Evolutionary conservation across 2,113 vertebrate genomes (phyloP).

Genomic region (Leptodactylus fuscus): DNA sequence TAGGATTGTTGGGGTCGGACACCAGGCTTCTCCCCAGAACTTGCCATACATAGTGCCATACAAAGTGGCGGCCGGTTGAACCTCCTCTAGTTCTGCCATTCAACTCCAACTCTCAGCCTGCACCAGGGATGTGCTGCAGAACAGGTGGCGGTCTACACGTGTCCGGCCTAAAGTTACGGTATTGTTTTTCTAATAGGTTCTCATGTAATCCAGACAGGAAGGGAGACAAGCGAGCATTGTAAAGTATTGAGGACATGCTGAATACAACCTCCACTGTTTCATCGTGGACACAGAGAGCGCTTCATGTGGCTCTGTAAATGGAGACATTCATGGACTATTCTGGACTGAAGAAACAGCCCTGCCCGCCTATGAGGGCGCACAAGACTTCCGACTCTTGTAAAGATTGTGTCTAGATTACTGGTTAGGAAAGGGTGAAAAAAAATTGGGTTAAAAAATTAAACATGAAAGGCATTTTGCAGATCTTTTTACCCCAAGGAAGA

Average conservation of each 20-base stretch:
- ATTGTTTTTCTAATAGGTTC: neutral
- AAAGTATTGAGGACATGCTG: slow-evolving; percentile 6
- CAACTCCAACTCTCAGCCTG: neutral
- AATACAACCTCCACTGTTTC: slow-evolving; percentile 24
- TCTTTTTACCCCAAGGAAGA: too few species aligned
- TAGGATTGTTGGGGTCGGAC: too few species aligned
- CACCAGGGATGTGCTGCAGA: neutral
- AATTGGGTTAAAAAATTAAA: too few species aligned
- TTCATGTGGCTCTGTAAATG: slow-evolving; percentile 35
- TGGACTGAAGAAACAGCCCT: neutral
- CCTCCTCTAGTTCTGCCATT: too few species aligned
- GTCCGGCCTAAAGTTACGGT: slow-evolving; percentile 12
- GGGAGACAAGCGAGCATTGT: slow-evolving; percentile 47
- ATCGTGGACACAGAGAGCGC: slow-evolving; percentile 11
- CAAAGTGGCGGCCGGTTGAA: too few species aligned
- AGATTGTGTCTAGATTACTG: neutral
- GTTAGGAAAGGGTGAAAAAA: neutral
- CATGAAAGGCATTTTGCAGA: too few species aligned
- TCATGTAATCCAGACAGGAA: slow-evolving; percentile 48
- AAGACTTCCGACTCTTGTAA: neutral
- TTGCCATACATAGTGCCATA: too few species aligned
- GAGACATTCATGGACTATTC: slow-evolving; percentile 40
- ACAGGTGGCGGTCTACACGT: slow-evolving; percentile 4
- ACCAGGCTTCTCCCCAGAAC: too few species aligned
- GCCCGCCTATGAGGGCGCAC: neutral